A percentile compares a stretch with the other conserved stretches of the same genome.
These are phyloP conservation scores for Andinoacara biseriatus DNA, from an alignment of 2,113 vertebrate species.

Conservation along the genomic window DNA sequence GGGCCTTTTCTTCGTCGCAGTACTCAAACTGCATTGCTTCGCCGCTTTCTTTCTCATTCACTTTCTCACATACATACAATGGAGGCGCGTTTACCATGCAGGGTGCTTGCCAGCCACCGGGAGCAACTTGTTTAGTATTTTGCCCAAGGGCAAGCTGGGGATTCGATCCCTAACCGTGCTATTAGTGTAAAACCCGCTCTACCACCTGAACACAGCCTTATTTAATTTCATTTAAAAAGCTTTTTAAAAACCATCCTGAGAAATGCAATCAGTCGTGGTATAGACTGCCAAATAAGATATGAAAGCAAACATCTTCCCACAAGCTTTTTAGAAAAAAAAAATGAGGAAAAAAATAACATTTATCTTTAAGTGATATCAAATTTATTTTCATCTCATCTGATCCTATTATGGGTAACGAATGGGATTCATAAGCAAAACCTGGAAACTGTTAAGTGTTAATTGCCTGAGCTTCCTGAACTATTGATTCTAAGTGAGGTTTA, in stretches of 20 bases:
- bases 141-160: not conserved
- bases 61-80: not conserved
- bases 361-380: not conserved
- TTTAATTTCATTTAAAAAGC: conserved; percentile 26
- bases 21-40: not conserved
- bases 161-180: not conserved
- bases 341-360: not conserved
- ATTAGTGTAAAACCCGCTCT: not conserved
- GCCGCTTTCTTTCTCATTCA: not conserved
- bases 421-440: conserved; percentile 46
- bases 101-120: not conserved
- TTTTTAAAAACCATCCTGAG: not conserved
- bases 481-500: conserved; percentile 74
- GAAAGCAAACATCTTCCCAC: not conserved
- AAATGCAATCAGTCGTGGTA: not conserved
- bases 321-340: not conserved
- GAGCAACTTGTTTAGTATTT: not conserved
- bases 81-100: not conserved
- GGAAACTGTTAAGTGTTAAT: conserved; percentile 59
- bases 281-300: not conserved
- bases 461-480: conserved; percentile 65
- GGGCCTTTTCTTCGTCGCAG: not conserved
- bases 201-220: conserved; percentile 12
- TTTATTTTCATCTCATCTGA: not conserved
- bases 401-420: conserved; percentile 27